Evolutionary conservation across 2,113 vertebrate species (phyloP).

Genomic region (Gasterosteus nipponicus): DNA sequence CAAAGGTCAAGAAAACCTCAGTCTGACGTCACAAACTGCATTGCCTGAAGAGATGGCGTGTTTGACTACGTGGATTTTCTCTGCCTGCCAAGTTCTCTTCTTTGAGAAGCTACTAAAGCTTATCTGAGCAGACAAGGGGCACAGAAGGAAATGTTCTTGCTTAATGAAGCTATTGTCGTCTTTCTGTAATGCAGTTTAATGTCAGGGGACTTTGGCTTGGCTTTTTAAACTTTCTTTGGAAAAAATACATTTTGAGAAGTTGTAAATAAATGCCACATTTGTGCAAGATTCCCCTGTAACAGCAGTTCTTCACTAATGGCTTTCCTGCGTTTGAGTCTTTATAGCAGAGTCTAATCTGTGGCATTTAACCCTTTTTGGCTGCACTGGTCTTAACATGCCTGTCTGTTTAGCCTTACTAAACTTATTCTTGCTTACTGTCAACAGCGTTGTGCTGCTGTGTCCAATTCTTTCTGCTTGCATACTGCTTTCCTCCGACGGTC

Average conservation of each 20-base stretch:
- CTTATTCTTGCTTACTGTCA: slow-evolving; percentile 65
- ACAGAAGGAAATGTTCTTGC: slow-evolving; percentile 17
- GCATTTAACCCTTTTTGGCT: slow-evolving; percentile 50
- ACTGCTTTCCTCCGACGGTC: slow-evolving; percentile 60
- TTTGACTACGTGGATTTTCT: slow-evolving; percentile 13
- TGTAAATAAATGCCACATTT: not conserved
- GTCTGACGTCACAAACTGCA: slow-evolving; percentile 37
- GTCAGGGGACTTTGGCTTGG: slow-evolving; percentile 32
- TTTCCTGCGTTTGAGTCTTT: slow-evolving; percentile 11
- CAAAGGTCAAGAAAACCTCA: slow-evolving; percentile 11
- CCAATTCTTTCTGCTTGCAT: slow-evolving; percentile 64
- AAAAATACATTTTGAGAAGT: slow-evolving; percentile 9
- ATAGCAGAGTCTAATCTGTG: slow-evolving; percentile 14
- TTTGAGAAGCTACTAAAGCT: slow-evolving; percentile 24
- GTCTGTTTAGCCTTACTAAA: slow-evolving; percentile 95
- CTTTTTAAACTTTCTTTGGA: slow-evolving; percentile 1
- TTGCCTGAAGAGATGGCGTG: not conserved
- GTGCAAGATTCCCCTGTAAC: not conserved
- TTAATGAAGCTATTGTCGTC: slow-evolving; percentile 26
- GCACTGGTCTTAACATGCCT: slow-evolving; percentile 78
- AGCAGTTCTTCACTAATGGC: slow-evolving; percentile 32
- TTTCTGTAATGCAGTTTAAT: slow-evolving; percentile 39
- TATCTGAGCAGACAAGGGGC: slow-evolving; percentile 16
- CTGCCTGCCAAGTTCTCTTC: not conserved
- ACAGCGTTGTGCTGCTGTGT: slow-evolving; percentile 66